phyloP scores from a whole-genome alignment of 37 sponge, comb jelly and placozoan genomes.

The Dysidea cf. avara region DNA sequence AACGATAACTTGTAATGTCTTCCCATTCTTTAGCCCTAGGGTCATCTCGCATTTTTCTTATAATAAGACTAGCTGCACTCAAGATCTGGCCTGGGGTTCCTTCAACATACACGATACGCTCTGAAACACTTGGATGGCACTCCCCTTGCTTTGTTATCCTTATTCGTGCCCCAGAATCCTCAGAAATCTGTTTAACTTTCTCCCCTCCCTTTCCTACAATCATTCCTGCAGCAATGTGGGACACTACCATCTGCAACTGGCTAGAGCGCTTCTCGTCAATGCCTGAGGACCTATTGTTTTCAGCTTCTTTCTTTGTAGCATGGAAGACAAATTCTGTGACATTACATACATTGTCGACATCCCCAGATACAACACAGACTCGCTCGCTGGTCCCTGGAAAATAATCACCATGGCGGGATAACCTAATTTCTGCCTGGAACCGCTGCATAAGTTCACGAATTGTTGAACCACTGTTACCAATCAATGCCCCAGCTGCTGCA shows the following conservation, averaged over 20 bases:
- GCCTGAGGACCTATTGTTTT: slow-evolving; percentile 12
- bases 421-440: slow-evolving; percentile 66
- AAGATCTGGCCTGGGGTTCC: slow-evolving; percentile 45
- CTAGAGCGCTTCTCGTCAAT: slow-evolving; percentile 23
- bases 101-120: slow-evolving; percentile 69
- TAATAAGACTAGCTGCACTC: slow-evolving; percentile 37
- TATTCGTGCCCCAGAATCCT: slow-evolving; percentile 70
- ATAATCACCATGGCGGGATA: slow-evolving; percentile 76
- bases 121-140: slow-evolving; percentile 40
- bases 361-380: slow-evolving; percentile 68
- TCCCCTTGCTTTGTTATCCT: slow-evolving; percentile 82
- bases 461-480: slow-evolving; percentile 84
- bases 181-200: slow-evolving; percentile 78
- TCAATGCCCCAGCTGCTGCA: slow-evolving; percentile 84
- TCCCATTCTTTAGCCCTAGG: slow-evolving; percentile 60
- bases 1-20: slow-evolving; percentile 33
- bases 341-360: slow-evolving; percentile 36
- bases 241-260: slow-evolving; percentile 77
- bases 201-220: slow-evolving; percentile 91
- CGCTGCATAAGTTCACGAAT: slow-evolving; percentile 75
- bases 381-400: slow-evolving; percentile 87
- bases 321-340: slow-evolving; percentile 33
- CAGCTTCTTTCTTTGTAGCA: slow-evolving; percentile 28
- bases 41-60: slow-evolving; percentile 50
- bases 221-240: slow-evolving; percentile 88